Evolutionary conservation across 2,888 invertebrate genomes (phyloP).

Genomic region (Cecidostiba fungosa): DNA sequence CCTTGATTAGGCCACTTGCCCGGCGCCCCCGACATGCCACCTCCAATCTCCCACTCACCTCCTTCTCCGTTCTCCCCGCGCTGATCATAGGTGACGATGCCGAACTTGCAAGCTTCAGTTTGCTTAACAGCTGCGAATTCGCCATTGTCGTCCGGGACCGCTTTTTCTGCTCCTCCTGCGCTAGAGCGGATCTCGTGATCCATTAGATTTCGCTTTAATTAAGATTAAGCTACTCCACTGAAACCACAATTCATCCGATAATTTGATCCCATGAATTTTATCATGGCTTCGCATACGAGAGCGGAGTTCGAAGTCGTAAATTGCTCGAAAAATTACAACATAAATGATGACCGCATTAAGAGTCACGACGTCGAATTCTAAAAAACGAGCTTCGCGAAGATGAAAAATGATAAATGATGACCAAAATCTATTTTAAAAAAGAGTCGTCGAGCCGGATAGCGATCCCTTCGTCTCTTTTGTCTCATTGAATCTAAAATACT

Average conservation of each 20-base stretch:
- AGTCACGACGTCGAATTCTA: not conserved
- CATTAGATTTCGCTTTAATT: constrained; percentile 5
- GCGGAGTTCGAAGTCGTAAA: not conserved
- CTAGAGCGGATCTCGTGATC: not conserved
- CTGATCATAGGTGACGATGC: constrained; percentile 61
- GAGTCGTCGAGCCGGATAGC: not conserved
- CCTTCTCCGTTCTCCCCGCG: not conserved
- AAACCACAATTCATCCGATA: not conserved
- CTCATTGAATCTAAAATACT: constrained; percentile 55
- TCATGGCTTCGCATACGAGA: not conserved
- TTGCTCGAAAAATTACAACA: not conserved
- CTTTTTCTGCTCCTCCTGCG: not conserved
- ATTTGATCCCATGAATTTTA: not conserved
- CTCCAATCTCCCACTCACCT: not conserved
- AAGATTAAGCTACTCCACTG: not conserved
- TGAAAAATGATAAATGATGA: not conserved
- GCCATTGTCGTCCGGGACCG: not conserved
- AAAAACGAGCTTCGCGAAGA: not conserved
- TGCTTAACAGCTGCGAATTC: constrained; percentile 33
- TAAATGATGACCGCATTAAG: not conserved
- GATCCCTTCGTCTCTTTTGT: constrained; percentile 22
- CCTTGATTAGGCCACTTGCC: constrained; percentile 73
- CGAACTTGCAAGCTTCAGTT: constrained; percentile 44
- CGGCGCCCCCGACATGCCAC: not conserved
- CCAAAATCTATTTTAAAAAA: constrained; percentile 35